Evolutionary conservation across 2,797 vertebrate species (phyloP), one percentile per base, ranked within the genome.

Genomic region (Chanos chanos): DNA sequence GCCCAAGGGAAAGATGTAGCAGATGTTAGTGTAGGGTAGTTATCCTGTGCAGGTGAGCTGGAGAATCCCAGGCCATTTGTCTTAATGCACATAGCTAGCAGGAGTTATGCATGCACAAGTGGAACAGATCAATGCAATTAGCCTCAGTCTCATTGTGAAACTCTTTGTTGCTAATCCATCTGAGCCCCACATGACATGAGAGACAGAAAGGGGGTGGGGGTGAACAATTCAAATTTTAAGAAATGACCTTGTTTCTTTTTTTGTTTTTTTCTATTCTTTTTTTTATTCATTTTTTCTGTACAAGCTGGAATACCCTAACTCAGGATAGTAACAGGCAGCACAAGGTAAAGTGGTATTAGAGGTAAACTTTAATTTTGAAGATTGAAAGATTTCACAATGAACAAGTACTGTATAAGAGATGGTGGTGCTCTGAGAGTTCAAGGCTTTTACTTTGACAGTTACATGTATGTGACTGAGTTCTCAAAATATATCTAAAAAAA

Each of bases 321-420:
- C n/a, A n/a, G n/a, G n/a, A n/a, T n/a, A n/a, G n/a, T n/a, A n/a
- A n/a, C n/a, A n/a, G n/a, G n/a, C n/a, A n/a, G n/a, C n/a, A n/a
- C n/a, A n/a, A n/a, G n/a, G n/a, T n/a, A n/a, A n/a, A n/a, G n/a
- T n/a, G n/a, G n/a, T 54, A 39, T 54, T 59, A 65, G 69, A 53
- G 68, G 65, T 71, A 71, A 68, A 69, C 81, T 91, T 89, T 90
- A 89, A 87, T 91, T 88, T 86, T 87, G 84, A 82, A 73, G 81
- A 83, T 80, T 85, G 74, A 83, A 86, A 84, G 74, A 54, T 59
- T 84, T 80, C 87, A 89, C 85, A 89, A 86, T 82, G 80, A 83
- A 83, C 86, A 87, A 82, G 53, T 75, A 66, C 74, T 72, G 71
- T 82, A 80, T 78, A 78, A 83, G 81, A 83, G 79, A 80, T 54